These are phyloP conservation scores for Etheostoma nigrum DNA, from an alignment of 2,797 vertebrate species.

Conservation along the genomic window DNA sequence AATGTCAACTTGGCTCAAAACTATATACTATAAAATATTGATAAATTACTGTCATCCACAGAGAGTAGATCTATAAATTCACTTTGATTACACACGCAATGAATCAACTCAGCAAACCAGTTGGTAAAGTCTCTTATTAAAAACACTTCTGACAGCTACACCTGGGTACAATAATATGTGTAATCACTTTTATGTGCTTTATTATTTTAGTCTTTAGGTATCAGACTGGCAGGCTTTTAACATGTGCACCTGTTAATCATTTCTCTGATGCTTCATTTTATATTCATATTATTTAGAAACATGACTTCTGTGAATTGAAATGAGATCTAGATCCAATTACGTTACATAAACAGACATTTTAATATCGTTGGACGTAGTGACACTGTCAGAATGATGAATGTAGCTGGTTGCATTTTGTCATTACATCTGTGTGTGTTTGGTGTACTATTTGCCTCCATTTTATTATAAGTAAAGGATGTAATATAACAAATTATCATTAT, in stretches of 20 bases:
- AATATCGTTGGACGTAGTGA: not conserved
- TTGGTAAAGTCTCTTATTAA: conserved; percentile 46
- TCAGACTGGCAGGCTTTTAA: conserved; percentile 17
- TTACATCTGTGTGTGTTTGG: not conserved
- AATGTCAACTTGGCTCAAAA: not conserved
- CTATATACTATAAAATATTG: not conserved
- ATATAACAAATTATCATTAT: not conserved
- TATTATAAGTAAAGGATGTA: not conserved
- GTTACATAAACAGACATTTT: not conserved
- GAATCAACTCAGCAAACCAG: conserved; percentile 39
- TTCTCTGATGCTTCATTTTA: not conserved
- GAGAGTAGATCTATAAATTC: not conserved
- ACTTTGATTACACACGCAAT: not conserved
- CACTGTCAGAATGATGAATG: not conserved
- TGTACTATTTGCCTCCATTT: not conserved
- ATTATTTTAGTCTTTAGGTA: conserved; percentile 7
- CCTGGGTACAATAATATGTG: conserved; percentile 38
- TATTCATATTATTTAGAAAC: not conserved
- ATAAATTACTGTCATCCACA: not conserved
- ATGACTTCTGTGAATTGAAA: not conserved
- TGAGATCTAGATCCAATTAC: not conserved
- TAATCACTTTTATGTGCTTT: conserved; percentile 46
- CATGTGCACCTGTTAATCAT: conserved; percentile 20
- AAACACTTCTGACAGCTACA: conserved; percentile 19
- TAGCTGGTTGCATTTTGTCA: not conserved